phyloP scores from a whole-genome alignment of 2,888 invertebrate genomes.

The Drosophila cyrtoloma region DNA sequence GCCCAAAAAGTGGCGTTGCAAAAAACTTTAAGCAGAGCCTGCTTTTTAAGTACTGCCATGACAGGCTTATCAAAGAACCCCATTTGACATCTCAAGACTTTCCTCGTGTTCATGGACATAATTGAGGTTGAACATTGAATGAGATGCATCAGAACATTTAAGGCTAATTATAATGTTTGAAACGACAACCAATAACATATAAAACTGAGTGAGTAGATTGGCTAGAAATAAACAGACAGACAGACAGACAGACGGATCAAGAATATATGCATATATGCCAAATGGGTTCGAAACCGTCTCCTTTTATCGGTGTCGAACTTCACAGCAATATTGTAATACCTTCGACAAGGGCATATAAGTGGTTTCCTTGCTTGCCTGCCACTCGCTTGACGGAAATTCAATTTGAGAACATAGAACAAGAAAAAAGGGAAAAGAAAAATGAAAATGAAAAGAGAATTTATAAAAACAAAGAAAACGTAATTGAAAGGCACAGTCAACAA shows the following conservation, averaged over 20 bases:
- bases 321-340: not conserved
- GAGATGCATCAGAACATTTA: not conserved
- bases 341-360: not conserved
- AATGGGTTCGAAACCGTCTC: not conserved
- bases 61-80: constrained; percentile 52
- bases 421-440: not conserved
- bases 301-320: not conserved
- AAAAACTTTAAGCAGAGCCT: constrained; percentile 1
- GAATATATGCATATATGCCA: not conserved
- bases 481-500: constrained; percentile 33
- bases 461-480: constrained; percentile 23
- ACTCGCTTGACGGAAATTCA: not conserved
- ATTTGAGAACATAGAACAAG: not conserved
- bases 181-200: not conserved
- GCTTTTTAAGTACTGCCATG: constrained; percentile 36
- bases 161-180: not conserved
- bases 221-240: not conserved
- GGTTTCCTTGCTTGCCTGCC: not conserved
- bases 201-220: not conserved
- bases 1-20: not conserved
- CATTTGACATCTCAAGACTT: constrained; percentile 25
- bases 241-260: not conserved
- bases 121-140: not conserved
- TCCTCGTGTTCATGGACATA: not conserved
- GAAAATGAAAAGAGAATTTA: constrained; percentile 10